phyloP scores from a whole-genome alignment of 2,888 invertebrate species.

The Aphrophora alni region DNA sequence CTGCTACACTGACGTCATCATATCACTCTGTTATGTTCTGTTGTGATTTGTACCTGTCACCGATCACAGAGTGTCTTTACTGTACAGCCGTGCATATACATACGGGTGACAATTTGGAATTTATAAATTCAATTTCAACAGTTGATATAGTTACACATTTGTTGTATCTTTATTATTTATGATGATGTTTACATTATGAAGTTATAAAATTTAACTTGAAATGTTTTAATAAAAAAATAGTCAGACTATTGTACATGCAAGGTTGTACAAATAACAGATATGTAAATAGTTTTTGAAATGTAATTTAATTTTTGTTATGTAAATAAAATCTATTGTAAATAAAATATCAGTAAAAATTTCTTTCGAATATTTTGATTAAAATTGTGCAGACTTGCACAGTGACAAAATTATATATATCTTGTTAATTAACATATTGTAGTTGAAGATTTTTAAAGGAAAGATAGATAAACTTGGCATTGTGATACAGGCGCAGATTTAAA shows the following conservation, averaged over 20 bases:
- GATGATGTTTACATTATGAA: background rate
- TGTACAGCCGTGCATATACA: background rate
- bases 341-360: background rate
- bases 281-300: background rate
- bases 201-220: background rate
- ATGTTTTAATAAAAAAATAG: background rate
- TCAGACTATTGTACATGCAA: background rate
- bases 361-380: background rate
- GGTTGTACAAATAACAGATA: background rate
- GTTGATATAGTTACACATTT: no score
- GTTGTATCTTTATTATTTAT: background rate
- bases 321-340: background rate
- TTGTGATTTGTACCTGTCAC: conserved; percentile 37
- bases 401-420: background rate
- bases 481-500: background rate
- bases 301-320: background rate
- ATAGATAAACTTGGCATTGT: background rate
- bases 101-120: no score
- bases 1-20: conserved; percentile 26
- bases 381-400: background rate
- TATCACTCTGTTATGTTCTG: background rate
- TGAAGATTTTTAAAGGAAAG: background rate
- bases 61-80: background rate
- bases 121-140: background rate
- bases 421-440: background rate